Percentiles rank a stretch among this genome's conserved stretches.
phyloP scores from a whole-genome alignment of 2,797 vertebrate genomes.

The Premnoplex brunnescens region DNA sequence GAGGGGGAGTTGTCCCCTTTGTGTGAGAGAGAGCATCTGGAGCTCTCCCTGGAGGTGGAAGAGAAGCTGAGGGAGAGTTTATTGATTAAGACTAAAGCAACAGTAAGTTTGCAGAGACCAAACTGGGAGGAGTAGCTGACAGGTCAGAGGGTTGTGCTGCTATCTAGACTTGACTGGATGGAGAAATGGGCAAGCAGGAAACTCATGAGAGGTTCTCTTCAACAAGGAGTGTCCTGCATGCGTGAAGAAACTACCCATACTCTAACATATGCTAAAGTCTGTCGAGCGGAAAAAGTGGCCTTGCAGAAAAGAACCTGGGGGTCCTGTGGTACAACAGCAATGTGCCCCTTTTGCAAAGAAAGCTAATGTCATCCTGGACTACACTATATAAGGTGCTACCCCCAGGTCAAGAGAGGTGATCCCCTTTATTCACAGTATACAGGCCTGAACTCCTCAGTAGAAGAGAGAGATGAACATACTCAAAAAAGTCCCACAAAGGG shows the following conservation, averaged over 20 bases:
- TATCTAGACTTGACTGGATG: neutral
- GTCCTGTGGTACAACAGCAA: neutral
- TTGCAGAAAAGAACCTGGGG: neutral
- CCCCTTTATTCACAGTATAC: neutral
- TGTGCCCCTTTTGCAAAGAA: neutral
- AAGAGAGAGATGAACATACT: neutral
- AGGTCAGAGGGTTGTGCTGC: neutral
- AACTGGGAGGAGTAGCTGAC: neutral
- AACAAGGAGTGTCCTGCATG: neutral
- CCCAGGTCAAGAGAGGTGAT: neutral
- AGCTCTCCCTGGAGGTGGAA: neutral
- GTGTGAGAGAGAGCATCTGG: neutral
- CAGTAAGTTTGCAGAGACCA: neutral
- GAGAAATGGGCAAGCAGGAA: neutral
- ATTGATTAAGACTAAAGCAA: neutral
- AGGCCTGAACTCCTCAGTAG: neutral
- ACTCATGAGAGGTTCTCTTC: neutral
- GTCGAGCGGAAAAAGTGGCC: neutral
- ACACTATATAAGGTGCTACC: neutral
- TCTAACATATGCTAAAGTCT: neutral
- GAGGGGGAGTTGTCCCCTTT: neutral
- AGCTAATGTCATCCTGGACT: neutral
- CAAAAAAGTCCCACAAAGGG: neutral
- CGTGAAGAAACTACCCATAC: neutral
- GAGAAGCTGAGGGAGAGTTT: neutral